Evolutionary conservation across 35 echinoderm and acorn worm species (phyloP), one percentile per base, ranked within the genome.

Genomic region (Acanthaster planci): DNA sequence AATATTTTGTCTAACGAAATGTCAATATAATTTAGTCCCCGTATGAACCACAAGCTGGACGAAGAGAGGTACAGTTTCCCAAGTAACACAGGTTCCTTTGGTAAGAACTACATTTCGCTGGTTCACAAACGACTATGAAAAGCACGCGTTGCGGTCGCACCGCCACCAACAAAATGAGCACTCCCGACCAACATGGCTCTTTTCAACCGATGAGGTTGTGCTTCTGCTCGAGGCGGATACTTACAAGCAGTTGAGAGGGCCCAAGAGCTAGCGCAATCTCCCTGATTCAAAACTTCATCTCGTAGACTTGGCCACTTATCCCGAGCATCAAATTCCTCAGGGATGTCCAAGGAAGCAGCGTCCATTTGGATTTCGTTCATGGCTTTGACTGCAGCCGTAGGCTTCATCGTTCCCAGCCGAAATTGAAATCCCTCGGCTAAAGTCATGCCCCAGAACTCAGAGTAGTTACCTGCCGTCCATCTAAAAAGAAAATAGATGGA

Each of bases 241-340:
- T 79, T 64, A 95, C 93, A 83, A 29, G 85, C 60, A 22, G 93
- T 95, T 52, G 96, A 99, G 40, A 93, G 82, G 12, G 96, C 96
- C 96, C 96, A 99, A 9, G 96, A 99, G 39, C 92, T 94, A 4
- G 90, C 96, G 67, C 96, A 99, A 56, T 91, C 72, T 34, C 96
- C 96, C 76, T 99, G 96, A 52, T 99, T 92, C 38, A 86, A 76
- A 8, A 99, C 87, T 42, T 77, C 88, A 67, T 85, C 91, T 17
- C 93, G 80, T 36, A 86, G 81, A 1, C 64, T 89, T 6, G 85
- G 84, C 96, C 96, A 99, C 27, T 89, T 90, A 26, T 99, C 89
- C 39, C 96, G 42, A 5, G 89, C 89, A 79, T 99, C 96, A 77
- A 99, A 99, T 2, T 7, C 51, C 42, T 90, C 80, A 1, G 92